Conservation (phyloP, 2,113 vertebrate species). For the Machaerirhynchus nigripectus region DNA sequence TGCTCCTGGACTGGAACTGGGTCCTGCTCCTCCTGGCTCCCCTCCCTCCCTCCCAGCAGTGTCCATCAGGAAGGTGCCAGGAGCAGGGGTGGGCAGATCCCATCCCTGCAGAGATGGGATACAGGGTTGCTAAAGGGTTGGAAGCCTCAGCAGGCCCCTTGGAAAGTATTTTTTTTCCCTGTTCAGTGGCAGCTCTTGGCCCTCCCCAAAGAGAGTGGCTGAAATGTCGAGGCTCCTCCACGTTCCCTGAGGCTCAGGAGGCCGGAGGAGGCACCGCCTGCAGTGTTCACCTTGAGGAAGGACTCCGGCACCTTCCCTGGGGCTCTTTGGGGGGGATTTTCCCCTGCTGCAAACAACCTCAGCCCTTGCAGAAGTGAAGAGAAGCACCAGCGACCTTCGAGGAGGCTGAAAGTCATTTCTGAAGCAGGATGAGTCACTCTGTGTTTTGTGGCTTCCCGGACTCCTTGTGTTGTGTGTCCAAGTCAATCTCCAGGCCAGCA, state of each 20-base stretch:
- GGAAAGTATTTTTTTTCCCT: neutral
- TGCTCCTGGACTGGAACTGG: neutral
- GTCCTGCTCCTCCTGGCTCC: neutral
- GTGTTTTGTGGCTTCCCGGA: neutral
- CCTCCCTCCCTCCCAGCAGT: neutral
- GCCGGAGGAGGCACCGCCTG: neutral
- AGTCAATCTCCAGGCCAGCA: neutral
- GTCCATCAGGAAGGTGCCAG: neutral
- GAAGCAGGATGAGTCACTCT: slow-evolving; percentile 3
- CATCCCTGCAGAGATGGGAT: neutral
- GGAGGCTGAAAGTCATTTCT: neutral
- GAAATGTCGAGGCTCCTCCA: neutral
- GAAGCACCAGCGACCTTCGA: neutral
- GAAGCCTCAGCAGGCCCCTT: neutral
- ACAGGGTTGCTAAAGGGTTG: neutral
- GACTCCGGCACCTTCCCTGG: neutral
- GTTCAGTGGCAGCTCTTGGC: rapidly evolving
- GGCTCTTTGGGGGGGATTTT: neutral
- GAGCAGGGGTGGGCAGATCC: neutral
- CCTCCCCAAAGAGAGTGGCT: neutral
- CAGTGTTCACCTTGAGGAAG: neutral
- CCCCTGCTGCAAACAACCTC: neutral
- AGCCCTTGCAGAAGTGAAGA: neutral
- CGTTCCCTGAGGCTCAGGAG: neutral
- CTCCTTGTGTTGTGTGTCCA: neutral